These are phyloP conservation scores for Battus philenor DNA, from an alignment of 1,140 invertebrate species.

Conservation along the genomic window DNA sequence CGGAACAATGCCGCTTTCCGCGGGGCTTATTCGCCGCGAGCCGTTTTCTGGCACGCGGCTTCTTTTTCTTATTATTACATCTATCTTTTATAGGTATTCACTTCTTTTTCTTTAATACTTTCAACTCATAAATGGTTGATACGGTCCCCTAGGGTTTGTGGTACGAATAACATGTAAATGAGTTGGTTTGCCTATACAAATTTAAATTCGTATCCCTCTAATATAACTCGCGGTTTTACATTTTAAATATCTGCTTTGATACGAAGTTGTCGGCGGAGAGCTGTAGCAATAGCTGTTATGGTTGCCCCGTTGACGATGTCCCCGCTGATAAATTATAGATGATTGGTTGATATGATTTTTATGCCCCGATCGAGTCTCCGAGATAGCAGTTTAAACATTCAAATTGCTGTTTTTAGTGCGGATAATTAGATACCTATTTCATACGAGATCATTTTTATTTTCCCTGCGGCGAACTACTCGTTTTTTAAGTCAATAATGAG, in stretches of 20 bases:
- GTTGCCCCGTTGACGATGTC: slow-evolving; percentile 8
- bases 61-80: slow-evolving; percentile 67
- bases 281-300: not conserved
- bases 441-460: slow-evolving; percentile 21
- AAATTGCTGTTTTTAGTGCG: slow-evolving; percentile 36
- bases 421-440: slow-evolving; percentile 27
- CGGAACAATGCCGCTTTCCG: slow-evolving; percentile 70
- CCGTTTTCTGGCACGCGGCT: slow-evolving; percentile 66
- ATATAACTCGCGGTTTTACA: slow-evolving; percentile 25
- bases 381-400: slow-evolving; percentile 29
- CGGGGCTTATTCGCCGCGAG: slow-evolving; percentile 66
- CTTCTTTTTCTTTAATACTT: slow-evolving; percentile 73
- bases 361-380: slow-evolving; percentile 22
- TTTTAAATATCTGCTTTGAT: slow-evolving; percentile 12
- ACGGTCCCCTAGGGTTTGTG: slow-evolving; percentile 64
- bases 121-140: slow-evolving; percentile 71
- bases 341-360: slow-evolving; percentile 5
- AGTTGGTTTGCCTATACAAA: slow-evolving; percentile 44
- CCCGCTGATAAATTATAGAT: slow-evolving; percentile 14
- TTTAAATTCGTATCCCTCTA: slow-evolving; percentile 36
- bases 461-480: slow-evolving; percentile 7
- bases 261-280: not conserved
- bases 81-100: slow-evolving; percentile 68
- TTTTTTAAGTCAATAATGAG: slow-evolving; percentile 14
- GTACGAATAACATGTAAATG: slow-evolving; percentile 74